Evolutionary conservation across 92 coral and sea anemone genomes (phyloP).

Genomic region (Epizoanthus stellaris): DNA sequence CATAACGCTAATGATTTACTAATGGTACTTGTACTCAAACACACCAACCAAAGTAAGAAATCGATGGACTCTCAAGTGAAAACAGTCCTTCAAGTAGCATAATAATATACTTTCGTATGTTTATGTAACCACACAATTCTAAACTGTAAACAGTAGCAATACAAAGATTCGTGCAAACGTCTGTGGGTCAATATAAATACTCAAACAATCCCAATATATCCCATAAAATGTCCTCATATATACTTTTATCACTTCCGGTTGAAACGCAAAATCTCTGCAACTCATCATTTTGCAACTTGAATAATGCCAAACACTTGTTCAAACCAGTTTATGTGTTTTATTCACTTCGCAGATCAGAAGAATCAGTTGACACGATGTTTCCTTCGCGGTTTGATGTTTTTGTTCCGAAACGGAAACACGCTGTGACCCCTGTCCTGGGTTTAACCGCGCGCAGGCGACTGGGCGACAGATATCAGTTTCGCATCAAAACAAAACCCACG

Average conservation of each 20-base stretch:
- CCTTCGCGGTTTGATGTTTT: not conserved
- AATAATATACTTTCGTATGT: not conserved
- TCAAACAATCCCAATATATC: not conserved
- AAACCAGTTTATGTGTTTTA: not conserved
- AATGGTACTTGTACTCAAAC: too few relatives aligned
- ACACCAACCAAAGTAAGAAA: too few relatives aligned
- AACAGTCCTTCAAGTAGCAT: too few relatives aligned
- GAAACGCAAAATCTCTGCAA: not conserved
- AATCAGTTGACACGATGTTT: not conserved
- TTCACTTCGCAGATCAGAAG: not conserved
- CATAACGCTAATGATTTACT: too few relatives aligned
- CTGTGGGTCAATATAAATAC: not conserved
- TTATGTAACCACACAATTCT: not conserved
- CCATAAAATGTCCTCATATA: not conserved
- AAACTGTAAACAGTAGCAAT: not conserved
- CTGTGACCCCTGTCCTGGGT: not conserved
- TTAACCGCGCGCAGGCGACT: not conserved
- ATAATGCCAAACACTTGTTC: not conserved
- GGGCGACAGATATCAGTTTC: slow-evolving; percentile 5
- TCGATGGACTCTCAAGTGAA: too few relatives aligned
- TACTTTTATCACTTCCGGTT: slow-evolving; percentile 31
- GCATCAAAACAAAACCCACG: not conserved
- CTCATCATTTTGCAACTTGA: not conserved
- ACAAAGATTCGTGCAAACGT: not conserved
- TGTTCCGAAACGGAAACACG: not conserved